Base-by-base conservation (phyloP, 2,888 invertebrate genomes). In the Chirona hameri region DNA sequence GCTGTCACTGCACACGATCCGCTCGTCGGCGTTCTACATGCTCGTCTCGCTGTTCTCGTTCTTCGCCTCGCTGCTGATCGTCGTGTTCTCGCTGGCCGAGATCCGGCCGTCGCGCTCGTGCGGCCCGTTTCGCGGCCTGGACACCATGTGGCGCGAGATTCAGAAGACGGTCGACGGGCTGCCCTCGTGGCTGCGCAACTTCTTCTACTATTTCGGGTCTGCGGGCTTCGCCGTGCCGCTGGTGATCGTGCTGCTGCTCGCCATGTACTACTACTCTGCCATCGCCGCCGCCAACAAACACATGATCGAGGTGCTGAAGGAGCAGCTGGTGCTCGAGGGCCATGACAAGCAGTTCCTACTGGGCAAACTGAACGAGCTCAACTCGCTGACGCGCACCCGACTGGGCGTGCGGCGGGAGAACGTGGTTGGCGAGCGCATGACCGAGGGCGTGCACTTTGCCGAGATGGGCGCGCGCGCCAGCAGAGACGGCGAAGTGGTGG, bases 311-410 rank as follows among this genome's bases (percentile, higher is more conserved):
- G 95, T 96, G 57, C 87, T 96, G 80, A 94, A 94, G 87, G 94
- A 94, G 86, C 95, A 96, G 86, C 87, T 95, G 83, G 93, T 95
- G 7, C 88, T 96, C 57, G 96, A 96, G 88, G 96, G 95, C 0
- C 95, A 95, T 85, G 96, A 97, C 88, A 96, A 96, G 87, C 95
- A 96, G 88, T 96, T 95, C 87, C 89, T 97, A 84, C 89, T 96
- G 85, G 93, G 94, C 86, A 90, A 94, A 84, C 89, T 95, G 46
- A 83, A 84, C 69, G 83, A 84, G 83, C 84, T 85, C 81, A 85
- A 31, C 31, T 76, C 76, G 76, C 46, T 76, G 76, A 27, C 27
- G 39, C 76, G 76, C 15, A 18, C 1, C 76, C 76, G 76, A 39
- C 46, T 76, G 9, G 39, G 14, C 12, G 24, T 39, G 76, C 39